phyloP scores from a whole-genome alignment of 2,113 vertebrate species.

The Phalacrocorax carbo region DNA sequence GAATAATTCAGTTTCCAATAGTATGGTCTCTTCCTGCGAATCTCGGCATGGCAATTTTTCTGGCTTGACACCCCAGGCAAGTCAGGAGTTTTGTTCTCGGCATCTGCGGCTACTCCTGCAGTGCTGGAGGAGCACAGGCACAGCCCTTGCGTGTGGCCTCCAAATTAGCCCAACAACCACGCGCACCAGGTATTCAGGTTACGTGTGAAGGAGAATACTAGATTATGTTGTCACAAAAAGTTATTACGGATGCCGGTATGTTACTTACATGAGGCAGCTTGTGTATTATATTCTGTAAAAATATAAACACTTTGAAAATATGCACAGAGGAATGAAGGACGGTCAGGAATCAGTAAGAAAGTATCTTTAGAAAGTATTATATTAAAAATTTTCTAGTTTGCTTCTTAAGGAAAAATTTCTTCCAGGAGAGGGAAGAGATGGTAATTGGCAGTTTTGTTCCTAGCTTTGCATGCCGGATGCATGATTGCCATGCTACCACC shows the following conservation, averaged over 20 bases:
- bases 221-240: fast-evolving
- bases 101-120: background rate
- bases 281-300: background rate
- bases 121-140: background rate
- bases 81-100: background rate
- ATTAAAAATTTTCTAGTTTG: background rate
- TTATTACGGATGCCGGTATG: background rate
- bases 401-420: background rate
- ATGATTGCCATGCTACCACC: background rate
- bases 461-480: background rate
- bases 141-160: background rate
- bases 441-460: background rate
- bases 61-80: background rate
- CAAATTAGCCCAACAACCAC: fast-evolving
- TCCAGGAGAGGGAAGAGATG: background rate
- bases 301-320: background rate
- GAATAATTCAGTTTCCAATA: background rate
- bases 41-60: background rate
- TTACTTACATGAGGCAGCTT: fast-evolving
- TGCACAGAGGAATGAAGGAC: background rate
- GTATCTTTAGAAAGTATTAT: background rate
- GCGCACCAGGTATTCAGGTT: background rate
- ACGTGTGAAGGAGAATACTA: fast-evolving
- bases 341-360: background rate
- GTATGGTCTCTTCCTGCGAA: background rate